Percentiles rank a stretch among this genome's conserved stretches.
Evolutionary conservation across 2,797 vertebrate species (phyloP).

Genomic region (Malurus leucopterus): DNA sequence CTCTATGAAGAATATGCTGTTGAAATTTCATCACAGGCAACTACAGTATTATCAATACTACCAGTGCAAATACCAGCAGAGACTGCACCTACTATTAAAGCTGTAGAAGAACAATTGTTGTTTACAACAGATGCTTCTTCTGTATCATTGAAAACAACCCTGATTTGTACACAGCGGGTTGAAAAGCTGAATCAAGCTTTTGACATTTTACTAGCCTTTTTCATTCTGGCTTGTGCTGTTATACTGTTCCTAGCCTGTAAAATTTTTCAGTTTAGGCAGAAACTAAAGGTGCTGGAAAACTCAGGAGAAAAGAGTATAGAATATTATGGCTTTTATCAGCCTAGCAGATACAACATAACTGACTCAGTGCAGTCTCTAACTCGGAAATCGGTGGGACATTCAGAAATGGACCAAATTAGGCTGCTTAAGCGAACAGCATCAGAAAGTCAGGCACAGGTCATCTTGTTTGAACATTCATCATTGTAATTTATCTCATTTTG

Average conservation of each 20-base stretch:
- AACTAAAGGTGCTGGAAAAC: constrained; percentile 63
- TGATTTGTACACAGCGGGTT: constrained; percentile 67
- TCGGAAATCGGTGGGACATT: constrained; percentile 43
- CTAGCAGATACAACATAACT: constrained; percentile 69
- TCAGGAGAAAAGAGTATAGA: constrained; percentile 74
- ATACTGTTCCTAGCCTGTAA: constrained; percentile 73
- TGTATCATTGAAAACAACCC: constrained; percentile 61
- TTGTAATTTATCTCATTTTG: constrained; percentile 47
- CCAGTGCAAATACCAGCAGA: constrained; percentile 41
- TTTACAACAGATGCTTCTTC: constrained; percentile 49
- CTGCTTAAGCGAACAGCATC: constrained; percentile 69
- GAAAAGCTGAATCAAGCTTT: constrained; percentile 73
- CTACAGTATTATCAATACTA: constrained; percentile 1
- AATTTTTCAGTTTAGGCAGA: constrained; percentile 71
- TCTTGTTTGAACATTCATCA: constrained; percentile 79
- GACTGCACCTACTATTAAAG: constrained; percentile 52
- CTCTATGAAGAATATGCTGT: constrained; percentile 19
- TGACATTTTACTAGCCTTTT: constrained; percentile 77
- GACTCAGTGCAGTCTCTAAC: constrained; percentile 53
- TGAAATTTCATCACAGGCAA: constrained; percentile 8
- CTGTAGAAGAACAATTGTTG: neutral
- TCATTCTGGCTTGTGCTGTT: constrained; percentile 73
- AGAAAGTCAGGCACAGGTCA: constrained; percentile 76
- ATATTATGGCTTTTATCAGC: constrained; percentile 80
- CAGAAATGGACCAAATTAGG: constrained; percentile 65